These are phyloP conservation scores for Aplysia californica DNA, from an alignment of 1,140 invertebrate genomes.

Conservation along the genomic window DNA sequence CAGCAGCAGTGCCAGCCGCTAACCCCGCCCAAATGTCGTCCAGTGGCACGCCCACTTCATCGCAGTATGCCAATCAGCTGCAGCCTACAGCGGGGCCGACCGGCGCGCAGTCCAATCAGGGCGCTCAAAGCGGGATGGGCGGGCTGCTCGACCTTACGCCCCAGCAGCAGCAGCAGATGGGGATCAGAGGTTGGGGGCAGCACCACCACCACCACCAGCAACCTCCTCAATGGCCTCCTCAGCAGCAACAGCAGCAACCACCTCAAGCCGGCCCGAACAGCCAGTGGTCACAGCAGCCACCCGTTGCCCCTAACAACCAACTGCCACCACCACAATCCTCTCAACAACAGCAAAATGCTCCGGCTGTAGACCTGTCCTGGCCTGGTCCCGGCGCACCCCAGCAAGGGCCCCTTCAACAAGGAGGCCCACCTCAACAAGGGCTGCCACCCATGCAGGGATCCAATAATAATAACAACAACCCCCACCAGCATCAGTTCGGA, in stretches of 20 bases:
- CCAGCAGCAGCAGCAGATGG: not conserved
- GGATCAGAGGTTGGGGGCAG: not conserved
- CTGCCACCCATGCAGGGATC: not conserved
- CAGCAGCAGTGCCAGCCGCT: not conserved
- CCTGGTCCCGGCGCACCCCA: too few species aligned
- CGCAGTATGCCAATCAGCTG: not conserved
- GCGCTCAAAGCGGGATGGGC: not conserved
- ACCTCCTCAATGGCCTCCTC: not conserved
- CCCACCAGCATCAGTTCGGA: not conserved
- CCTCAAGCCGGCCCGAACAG: not conserved
- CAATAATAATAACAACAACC: not conserved
- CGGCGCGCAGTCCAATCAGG: not conserved
- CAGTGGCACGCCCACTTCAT: not conserved
- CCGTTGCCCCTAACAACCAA: not conserved
- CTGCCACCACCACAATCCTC: not conserved
- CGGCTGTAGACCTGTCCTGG: too few species aligned
- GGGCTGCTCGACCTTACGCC: constrained; percentile 1
- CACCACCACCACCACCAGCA: not conserved
- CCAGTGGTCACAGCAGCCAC: not conserved
- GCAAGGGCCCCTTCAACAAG: not conserved
- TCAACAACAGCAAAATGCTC: too few species aligned
- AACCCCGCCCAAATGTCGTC: not conserved
- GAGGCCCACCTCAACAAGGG: not conserved
- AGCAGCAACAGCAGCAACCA: not conserved
- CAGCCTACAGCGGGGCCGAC: not conserved